Evolutionary conservation across 2,888 invertebrate species (phyloP).

Genomic region (Plebejus anna): DNA sequence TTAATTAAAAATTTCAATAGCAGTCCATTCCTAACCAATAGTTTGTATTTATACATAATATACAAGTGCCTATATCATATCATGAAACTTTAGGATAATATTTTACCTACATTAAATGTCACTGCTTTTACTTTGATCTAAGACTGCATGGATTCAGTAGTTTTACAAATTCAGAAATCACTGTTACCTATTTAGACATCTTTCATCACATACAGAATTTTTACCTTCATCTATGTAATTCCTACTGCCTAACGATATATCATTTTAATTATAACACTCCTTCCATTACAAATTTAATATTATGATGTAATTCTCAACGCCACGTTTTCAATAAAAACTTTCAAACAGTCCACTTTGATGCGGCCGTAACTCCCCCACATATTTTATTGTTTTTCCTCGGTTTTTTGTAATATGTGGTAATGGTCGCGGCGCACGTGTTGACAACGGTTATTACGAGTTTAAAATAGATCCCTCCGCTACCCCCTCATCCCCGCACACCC

Average conservation of each 20-base stretch:
- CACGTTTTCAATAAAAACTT: conserved; percentile 58
- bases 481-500: conserved; percentile 57
- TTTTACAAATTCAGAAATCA: neutral
- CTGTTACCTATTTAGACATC: neutral
- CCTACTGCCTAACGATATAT: too few species aligned
- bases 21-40: neutral
- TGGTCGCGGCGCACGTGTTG: conserved; percentile 76
- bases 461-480: conserved; percentile 71
- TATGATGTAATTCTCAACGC: conserved; percentile 35
- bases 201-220: too few species aligned
- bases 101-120: neutral
- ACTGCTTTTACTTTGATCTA: neutral
- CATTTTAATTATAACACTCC: neutral
- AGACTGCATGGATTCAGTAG: neutral
- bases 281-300: neutral
- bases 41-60: neutral
- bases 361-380: conserved; percentile 47
- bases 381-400: conserved; percentile 76
- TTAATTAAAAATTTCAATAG: conserved; percentile 58
- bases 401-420: conserved; percentile 80
- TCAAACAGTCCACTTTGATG: conserved; percentile 59
- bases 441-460: conserved; percentile 77
- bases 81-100: neutral
- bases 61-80: neutral
- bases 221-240: too few species aligned